Base-by-base conservation (phyloP, 2,888 invertebrate species). In the Tenthredo mesomela region DNA sequence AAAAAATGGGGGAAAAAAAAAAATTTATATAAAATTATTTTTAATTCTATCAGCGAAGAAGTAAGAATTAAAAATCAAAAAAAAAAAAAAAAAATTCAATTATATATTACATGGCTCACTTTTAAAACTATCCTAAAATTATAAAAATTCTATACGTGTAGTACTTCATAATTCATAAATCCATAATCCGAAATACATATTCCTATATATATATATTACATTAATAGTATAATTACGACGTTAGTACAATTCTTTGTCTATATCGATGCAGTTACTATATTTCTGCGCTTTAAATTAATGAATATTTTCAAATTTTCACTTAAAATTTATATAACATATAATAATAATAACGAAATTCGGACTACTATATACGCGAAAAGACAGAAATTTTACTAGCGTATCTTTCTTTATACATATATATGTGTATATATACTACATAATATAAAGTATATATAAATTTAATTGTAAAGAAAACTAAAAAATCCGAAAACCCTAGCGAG, bases 331-430 rank as follows among this genome's bases (percentile, higher is more conserved):
- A 65, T 5, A 65, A 65, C 5, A 25, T 85, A 86, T 78, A 67
- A 82, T 85, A 73, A 21, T 21, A 21, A 21, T 67, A 67, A 0
- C 21, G 61, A 73, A 73, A 77, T 50, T 85, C 73, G 86, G 80
- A 61, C 58, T 7, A 61, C n/a, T n/a, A n/a, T 33, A 1, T 33
- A 33, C 29, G 29, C 61, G 77, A 77, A 85, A 58, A 47, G 85
- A 85, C 77, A 86, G 87, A 87, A 87, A 87, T 86, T 87, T 86
- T 86, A 87, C 86, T 87, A 86, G 85, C 87, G 87, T 86, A 87
- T 47, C 1, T 29, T 47, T 82, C 73, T 61, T 40, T 37, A 21
- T 29, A 33, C 75, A 84, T 82, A 86, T 80, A 83, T 29, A 29
- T 29, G 29, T 86, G 84, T 83, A 86, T 80, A 65, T 43, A 84